These are phyloP conservation scores for Metridium senile DNA, from an alignment of 92 coral and sea anemone species.

Conservation along the genomic window DNA sequence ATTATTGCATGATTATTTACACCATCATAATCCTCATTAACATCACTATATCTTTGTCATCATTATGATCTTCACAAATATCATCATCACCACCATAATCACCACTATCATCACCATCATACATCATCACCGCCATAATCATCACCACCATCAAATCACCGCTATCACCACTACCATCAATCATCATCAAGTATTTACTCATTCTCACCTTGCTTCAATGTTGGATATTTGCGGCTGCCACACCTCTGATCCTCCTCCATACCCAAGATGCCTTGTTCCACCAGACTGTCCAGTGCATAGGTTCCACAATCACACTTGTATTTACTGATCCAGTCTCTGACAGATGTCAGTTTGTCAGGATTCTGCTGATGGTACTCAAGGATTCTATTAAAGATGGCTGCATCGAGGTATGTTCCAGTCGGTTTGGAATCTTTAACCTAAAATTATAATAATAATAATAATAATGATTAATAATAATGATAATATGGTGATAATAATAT, in stretches of 20 bases:
- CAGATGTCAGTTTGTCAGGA: conserved; percentile 33
- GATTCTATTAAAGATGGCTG: conserved; percentile 44
- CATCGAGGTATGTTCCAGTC: conserved; percentile 54
- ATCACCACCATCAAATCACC: too few relatives aligned
- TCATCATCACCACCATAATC: too few relatives aligned
- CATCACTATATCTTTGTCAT: not conserved
- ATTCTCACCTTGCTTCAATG: conserved; percentile 44
- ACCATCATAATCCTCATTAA: too few relatives aligned
- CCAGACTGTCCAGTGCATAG: conserved; percentile 55
- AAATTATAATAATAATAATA: not conserved
- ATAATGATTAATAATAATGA: not conserved
- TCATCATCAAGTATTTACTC: too few relatives aligned
- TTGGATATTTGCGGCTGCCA: conserved; percentile 51
- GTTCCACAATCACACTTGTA: conserved; percentile 49
- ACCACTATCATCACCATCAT: too few relatives aligned
- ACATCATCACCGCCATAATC: not conserved
- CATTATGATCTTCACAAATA: not conserved
- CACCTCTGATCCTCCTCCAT: conserved; percentile 35
- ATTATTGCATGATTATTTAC: too few relatives aligned
- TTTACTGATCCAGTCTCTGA: conserved; percentile 24
- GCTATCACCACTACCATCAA: not conserved
- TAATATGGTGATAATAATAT: too few relatives aligned
- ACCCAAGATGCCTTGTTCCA: conserved; percentile 55
- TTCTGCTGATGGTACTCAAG: conserved; percentile 39
- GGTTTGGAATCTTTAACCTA: conserved; percentile 39